phyloP scores from a whole-genome alignment of 92 coral and sea anemone genomes.

The Parazoanthus darwini region DNA sequence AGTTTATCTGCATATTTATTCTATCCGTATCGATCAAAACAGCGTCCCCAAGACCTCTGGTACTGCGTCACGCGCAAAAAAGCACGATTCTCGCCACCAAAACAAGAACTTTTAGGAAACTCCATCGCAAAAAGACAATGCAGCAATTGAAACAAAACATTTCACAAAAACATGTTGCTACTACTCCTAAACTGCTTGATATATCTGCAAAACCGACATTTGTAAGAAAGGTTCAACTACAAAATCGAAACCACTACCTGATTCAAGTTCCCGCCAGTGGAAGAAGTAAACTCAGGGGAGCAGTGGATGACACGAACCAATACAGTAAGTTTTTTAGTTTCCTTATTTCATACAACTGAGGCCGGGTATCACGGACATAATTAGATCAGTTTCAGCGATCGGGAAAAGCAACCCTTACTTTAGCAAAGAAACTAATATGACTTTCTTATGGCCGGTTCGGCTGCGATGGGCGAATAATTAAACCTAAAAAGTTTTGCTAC shows the following conservation, averaged over 20 bases:
- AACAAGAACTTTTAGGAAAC: neutral
- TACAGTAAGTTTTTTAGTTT: slow-evolving; percentile 21
- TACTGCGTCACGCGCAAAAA: neutral
- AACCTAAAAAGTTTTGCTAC: neutral
- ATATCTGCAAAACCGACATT: slow-evolving; percentile 46
- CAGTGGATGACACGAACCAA: slow-evolving; percentile 1
- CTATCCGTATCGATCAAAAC: neutral
- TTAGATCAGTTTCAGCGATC: neutral
- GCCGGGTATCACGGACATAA: neutral
- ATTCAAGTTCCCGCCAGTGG: slow-evolving; percentile 55
- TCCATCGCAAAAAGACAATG: neutral
- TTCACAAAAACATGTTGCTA: neutral
- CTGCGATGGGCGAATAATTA: neutral
- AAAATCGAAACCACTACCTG: slow-evolving; percentile 59
- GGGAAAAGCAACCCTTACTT: neutral
- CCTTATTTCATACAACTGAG: neutral
- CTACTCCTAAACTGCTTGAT: neutral
- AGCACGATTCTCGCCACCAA: neutral
- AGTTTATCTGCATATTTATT: slow-evolving; percentile 10
- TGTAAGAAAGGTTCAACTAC: slow-evolving; percentile 45
- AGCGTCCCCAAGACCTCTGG: neutral
- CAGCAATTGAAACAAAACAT: slow-evolving; percentile 15
- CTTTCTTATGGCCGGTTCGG: neutral
- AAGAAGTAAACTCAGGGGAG: slow-evolving; percentile 32
- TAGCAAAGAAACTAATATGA: neutral